phyloP scores from a whole-genome alignment of 2,113 vertebrate genomes.

The Platysternon megacephalum region DNA sequence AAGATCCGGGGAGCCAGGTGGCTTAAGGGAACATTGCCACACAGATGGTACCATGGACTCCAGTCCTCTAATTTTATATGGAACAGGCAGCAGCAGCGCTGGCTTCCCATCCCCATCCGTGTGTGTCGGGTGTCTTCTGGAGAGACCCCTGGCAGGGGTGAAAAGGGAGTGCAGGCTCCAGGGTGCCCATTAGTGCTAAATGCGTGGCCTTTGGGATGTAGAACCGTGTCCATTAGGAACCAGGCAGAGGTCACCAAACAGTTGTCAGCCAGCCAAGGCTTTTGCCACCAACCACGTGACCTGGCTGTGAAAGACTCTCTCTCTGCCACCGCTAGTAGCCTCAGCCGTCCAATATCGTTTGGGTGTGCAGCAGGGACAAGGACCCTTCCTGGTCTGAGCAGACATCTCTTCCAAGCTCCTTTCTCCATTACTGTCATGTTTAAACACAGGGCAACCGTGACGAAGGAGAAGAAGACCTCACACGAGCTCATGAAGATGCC shows the following conservation, averaged over 20 bases:
- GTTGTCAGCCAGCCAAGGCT: not conserved
- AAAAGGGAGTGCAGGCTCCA: not conserved
- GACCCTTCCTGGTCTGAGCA: not conserved
- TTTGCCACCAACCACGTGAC: not conserved
- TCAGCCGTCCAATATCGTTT: not conserved
- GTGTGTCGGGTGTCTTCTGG: not conserved
- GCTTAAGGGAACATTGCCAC: not conserved
- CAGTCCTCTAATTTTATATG: not conserved
- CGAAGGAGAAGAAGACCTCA: slow-evolving; percentile 83
- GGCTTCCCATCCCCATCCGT: not conserved
- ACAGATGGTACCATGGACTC: not conserved
- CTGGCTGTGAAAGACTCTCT: not conserved
- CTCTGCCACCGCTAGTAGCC: not conserved
- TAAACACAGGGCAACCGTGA: slow-evolving; percentile 89
- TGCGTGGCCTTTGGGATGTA: not conserved
- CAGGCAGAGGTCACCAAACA: not conserved
- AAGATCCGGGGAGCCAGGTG: not conserved
- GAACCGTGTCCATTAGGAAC: not conserved
- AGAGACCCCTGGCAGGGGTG: not conserved
- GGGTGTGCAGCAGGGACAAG: no score
- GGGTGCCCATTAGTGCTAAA: not conserved
- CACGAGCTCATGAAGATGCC: slow-evolving; percentile 86
- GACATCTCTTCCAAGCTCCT: not conserved
- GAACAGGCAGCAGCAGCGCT: not conserved
- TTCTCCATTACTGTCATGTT: not conserved